phyloP scores from a whole-genome alignment of 2,888 invertebrate species.

The Ectemnius cavifrons region DNA sequence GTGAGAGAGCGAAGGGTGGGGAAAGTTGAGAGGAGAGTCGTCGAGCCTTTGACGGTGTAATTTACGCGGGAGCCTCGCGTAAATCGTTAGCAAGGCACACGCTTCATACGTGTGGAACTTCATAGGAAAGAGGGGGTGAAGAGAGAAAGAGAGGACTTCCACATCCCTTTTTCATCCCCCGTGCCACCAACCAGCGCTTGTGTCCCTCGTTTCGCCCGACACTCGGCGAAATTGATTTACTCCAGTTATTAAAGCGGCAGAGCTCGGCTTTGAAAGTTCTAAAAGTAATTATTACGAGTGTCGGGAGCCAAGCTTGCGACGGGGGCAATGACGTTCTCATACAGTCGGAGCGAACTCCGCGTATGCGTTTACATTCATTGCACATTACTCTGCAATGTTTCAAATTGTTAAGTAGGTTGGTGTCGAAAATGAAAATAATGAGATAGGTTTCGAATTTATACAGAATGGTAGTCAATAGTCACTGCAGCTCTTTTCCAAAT shows the following conservation, averaged over 20 bases:
- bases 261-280: background rate
- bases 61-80: constrained; percentile 32
- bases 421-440: too few relatives aligned
- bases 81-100: constrained; percentile 32
- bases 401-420: background rate
- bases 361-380: background rate
- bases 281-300: constrained; percentile 5
- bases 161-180: too few relatives aligned
- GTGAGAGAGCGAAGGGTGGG: too few relatives aligned
- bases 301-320: background rate
- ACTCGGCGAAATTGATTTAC: constrained; percentile 41
- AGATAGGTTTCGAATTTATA: too few relatives aligned
- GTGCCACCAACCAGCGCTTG: background rate
- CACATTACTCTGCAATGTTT: background rate
- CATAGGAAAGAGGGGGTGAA: too few relatives aligned
- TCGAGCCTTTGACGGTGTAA: constrained; percentile 26
- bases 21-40: too few relatives aligned
- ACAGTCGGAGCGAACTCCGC: background rate
- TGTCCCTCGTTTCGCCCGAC: constrained; percentile 38
- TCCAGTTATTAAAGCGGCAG: constrained; percentile 46
- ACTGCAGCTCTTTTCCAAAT: too few relatives aligned
- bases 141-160: too few relatives aligned
- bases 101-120: too few relatives aligned
- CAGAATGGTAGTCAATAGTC: too few relatives aligned
- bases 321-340: background rate